phyloP scores from a whole-genome alignment of 2,113 vertebrate genomes.

The Vulpes ferrilata region DNA sequence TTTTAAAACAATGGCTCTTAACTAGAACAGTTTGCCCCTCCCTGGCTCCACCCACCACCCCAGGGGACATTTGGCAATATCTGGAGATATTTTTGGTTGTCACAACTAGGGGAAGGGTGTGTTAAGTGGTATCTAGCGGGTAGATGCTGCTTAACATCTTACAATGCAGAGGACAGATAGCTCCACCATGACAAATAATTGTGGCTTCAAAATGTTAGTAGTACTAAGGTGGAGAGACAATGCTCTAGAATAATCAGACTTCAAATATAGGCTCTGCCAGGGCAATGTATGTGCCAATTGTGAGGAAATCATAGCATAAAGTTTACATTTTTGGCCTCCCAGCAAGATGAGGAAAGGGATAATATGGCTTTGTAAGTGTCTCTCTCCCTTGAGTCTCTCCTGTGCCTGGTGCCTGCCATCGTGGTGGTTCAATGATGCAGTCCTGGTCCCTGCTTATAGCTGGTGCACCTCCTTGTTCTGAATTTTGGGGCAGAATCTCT shows the following conservation, averaged over 20 bases:
- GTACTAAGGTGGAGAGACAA: background rate
- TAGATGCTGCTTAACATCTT: background rate
- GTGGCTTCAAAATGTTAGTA: background rate
- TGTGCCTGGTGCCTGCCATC: fast-evolving
- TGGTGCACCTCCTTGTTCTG: background rate
- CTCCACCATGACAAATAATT: background rate
- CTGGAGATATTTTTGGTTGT: background rate
- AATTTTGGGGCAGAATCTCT: background rate
- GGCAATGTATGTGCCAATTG: background rate
- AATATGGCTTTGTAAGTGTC: background rate
- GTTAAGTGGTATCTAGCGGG: background rate
- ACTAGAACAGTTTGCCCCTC: background rate
- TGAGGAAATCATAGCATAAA: background rate
- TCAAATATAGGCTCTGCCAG: background rate
- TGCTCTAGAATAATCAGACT: background rate
- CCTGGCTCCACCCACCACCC: too few species aligned
- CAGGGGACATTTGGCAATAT: background rate
- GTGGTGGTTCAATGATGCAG: background rate
- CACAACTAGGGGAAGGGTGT: background rate
- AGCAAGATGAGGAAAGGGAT: background rate
- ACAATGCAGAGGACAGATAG: background rate
- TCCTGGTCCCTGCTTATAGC: background rate
- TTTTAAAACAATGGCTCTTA: background rate
- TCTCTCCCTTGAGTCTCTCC: background rate
- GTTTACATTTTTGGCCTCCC: background rate